These are phyloP conservation scores for Xanthia icteritia DNA, from an alignment of 2,888 invertebrate genomes.

Conservation along the genomic window DNA sequence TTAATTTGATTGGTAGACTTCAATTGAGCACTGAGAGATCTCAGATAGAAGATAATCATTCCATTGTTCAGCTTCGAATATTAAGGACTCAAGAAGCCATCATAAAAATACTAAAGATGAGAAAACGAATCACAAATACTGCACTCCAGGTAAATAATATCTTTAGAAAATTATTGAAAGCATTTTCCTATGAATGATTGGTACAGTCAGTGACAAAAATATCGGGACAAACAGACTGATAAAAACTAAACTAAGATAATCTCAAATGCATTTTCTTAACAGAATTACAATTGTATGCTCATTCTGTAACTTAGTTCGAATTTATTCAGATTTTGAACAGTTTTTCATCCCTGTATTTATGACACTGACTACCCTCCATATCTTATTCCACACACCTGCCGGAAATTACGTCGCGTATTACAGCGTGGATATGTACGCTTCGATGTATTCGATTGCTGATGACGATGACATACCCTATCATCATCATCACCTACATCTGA, in stretches of 20 bases:
- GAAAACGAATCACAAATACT: conserved; percentile 98
- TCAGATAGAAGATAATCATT: conserved; percentile 99
- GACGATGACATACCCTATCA: not conserved
- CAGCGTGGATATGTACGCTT: not conserved
- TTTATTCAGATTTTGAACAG: not conserved
- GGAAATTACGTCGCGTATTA: not conserved
- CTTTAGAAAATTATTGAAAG: not conserved
- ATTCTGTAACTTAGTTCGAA: not conserved
- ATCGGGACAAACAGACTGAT: too few relatives aligned
- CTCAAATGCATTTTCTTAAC: not conserved
- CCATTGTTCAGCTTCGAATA: conserved; percentile 98
- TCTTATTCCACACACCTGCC: not conserved
- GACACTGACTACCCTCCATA: too few relatives aligned
- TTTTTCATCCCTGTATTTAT: not conserved
- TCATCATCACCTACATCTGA: too few relatives aligned
- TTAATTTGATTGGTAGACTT: conserved; percentile 98
- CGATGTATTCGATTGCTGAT: not conserved
- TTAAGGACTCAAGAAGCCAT: conserved; percentile 98
- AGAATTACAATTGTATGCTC: not conserved
- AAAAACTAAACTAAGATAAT: not conserved
- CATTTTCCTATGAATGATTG: not conserved
- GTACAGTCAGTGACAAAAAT: not conserved
- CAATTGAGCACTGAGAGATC: conserved; percentile 98
- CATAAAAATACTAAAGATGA: conserved; percentile 99
- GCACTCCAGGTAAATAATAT: conserved; percentile 93